These are phyloP conservation scores for Geodia barretti DNA, from an alignment of 37 sponge, comb jelly and placozoan species.

Conservation along the genomic window DNA sequence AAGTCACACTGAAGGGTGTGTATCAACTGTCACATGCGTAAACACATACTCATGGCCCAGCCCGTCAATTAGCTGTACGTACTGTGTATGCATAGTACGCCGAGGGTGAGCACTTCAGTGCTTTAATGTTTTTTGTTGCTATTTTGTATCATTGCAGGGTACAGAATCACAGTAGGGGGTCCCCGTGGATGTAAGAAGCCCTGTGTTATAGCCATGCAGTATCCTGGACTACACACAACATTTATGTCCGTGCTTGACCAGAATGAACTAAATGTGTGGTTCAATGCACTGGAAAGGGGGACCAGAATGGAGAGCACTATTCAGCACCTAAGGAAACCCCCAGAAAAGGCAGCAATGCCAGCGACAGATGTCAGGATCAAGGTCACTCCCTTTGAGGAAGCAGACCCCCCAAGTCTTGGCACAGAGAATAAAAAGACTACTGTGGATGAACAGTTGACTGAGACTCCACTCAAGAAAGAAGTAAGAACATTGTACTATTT, in stretches of 20 bases:
- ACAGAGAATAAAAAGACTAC: conserved; percentile 2
- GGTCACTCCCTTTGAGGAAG: not conserved
- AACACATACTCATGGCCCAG: no score
- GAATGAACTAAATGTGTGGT: conserved; percentile 48
- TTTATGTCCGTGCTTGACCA: conserved; percentile 31
- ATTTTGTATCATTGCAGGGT: no score
- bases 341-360: not conserved
- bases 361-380: not conserved
- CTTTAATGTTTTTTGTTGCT: no score
- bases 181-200: conserved; percentile 8
- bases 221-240: conserved; percentile 20
- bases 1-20: no score
- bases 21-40: no score
- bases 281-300: conserved; percentile 44
- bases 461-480: no score
- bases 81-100: no score
- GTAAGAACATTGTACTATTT: no score
- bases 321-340: not conserved
- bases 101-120: no score
- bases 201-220: conserved; percentile 21
- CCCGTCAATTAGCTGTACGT: no score
- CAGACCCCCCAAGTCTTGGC: not conserved
- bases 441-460: no score
- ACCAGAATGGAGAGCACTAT: conserved; percentile 12
- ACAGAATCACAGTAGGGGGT: conserved; percentile 14